Percentiles rank a stretch among this genome's conserved stretches.
Evolutionary conservation across 2,113 vertebrate genomes (phyloP).

Genomic region (Empidonax traillii): DNA sequence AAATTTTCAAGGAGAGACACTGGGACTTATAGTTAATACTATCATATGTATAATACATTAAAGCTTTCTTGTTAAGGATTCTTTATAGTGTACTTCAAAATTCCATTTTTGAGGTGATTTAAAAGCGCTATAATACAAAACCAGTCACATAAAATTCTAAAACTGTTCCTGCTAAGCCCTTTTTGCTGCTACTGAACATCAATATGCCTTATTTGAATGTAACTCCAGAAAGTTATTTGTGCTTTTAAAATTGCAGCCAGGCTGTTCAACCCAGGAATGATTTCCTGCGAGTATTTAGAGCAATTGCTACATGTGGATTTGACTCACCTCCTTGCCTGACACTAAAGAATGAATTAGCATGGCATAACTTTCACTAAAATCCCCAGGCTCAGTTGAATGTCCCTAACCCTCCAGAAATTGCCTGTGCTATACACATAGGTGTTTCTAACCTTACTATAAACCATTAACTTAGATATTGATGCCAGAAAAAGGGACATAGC

Average conservation of each 20-base stretch:
- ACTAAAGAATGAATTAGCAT: neutral
- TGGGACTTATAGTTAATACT: neutral
- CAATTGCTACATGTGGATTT: neutral
- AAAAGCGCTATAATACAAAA: neutral
- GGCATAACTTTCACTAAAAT: neutral
- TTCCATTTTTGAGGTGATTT: neutral
- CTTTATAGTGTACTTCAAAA: neutral
- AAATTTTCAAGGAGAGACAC: neutral
- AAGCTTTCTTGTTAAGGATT: conserved; percentile 30
- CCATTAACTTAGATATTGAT: neutral
- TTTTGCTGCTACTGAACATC: conserved; percentile 19
- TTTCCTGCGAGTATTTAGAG: neutral
- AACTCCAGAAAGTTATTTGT: conserved; percentile 29
- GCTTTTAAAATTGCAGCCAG: conserved; percentile 7
- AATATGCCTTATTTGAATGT: neutral
- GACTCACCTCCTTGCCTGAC: neutral
- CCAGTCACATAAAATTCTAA: conserved; percentile 5
- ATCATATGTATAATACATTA: conserved; percentile 10
- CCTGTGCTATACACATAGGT: neutral
- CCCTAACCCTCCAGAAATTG: neutral
- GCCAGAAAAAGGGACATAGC: neutral
- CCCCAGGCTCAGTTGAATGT: neutral
- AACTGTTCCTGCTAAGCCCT: neutral
- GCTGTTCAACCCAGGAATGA: neutral
- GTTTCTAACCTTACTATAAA: neutral